These are phyloP conservation scores for Seira ritae DNA, from an alignment of 2,888 invertebrate species.

Conservation along the genomic window DNA sequence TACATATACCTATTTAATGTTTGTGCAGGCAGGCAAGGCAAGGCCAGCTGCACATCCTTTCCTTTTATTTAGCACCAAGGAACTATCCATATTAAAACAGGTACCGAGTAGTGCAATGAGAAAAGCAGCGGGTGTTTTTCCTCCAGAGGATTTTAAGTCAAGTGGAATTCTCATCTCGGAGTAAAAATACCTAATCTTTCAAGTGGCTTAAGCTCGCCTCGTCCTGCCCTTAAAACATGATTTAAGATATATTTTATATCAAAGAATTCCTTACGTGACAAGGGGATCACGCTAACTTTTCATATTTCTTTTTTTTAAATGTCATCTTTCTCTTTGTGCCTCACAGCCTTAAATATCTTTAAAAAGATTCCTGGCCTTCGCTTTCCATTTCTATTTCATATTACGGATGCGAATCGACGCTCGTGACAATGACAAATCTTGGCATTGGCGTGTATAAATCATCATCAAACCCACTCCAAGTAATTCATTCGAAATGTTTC, in stretches of 20 bases:
- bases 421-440: conserved; percentile 6
- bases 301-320: neutral
- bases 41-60: too few species aligned
- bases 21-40: too few species aligned
- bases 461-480: neutral
- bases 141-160: conserved; percentile 18
- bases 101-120: too few species aligned
- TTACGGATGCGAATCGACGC: neutral
- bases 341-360: too few species aligned
- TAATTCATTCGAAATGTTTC: neutral
- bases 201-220: too few species aligned
- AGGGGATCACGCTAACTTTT: neutral
- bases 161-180: conserved; percentile 42
- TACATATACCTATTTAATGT: too few species aligned
- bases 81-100: too few species aligned
- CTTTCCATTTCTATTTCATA: neutral
- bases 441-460: neutral
- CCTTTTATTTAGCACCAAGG: too few species aligned
- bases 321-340: neutral
- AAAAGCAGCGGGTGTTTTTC: too few species aligned
- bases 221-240: too few species aligned
- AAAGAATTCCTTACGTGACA: conserved; percentile 1
- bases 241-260: neutral
- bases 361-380: too few species aligned
- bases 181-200: conserved; percentile 4